A percentile compares a stretch with the other conserved stretches of the same genome.
These are phyloP conservation scores for Pinna nobilis DNA, from an alignment of 1,140 invertebrate genomes.

Conservation along the genomic window DNA sequence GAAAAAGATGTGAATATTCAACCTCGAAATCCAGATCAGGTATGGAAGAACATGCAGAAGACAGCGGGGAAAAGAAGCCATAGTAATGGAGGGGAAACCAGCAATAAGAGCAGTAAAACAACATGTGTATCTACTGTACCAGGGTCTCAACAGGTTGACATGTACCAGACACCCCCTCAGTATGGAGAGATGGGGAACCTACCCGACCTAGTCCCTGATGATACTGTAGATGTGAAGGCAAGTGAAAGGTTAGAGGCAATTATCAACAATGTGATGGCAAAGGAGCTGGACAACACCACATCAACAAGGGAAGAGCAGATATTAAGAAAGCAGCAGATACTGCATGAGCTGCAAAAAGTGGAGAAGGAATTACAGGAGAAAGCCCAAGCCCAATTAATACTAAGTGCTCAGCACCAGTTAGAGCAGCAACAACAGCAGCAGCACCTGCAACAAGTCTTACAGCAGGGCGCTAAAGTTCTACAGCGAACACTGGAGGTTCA, in stretches of 20 bases:
- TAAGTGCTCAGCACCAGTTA: constrained; percentile 61
- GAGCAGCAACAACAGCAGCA: constrained; percentile 65
- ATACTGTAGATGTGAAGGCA: constrained; percentile 39
- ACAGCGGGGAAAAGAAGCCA: constrained; percentile 25
- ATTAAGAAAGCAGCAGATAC: constrained; percentile 84
- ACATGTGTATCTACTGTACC: background rate
- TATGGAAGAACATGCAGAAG: constrained; percentile 38
- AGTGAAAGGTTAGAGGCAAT: constrained; percentile 40
- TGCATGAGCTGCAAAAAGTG: constrained; percentile 86
- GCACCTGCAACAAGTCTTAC: constrained; percentile 48
- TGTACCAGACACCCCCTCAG: constrained; percentile 6
- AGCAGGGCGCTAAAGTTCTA: constrained; percentile 42
- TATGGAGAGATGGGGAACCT: constrained; percentile 21
- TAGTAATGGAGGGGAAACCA: background rate
- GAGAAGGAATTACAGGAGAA: constrained; percentile 85
- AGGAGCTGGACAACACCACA: constrained; percentile 70
- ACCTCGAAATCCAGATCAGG: constrained; percentile 12
- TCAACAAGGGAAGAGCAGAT: constrained; percentile 81
- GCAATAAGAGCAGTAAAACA: constrained; percentile 7
- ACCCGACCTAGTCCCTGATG: constrained; percentile 3
- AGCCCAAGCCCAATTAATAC: constrained; percentile 75
- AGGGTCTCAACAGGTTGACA: background rate
- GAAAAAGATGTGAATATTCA: constrained; percentile 20
- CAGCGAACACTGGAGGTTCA: constrained; percentile 38
- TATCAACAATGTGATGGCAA: constrained; percentile 69